phyloP scores from a whole-genome alignment of 1,140 invertebrate genomes.

The Scaptomyza graminum region DNA sequence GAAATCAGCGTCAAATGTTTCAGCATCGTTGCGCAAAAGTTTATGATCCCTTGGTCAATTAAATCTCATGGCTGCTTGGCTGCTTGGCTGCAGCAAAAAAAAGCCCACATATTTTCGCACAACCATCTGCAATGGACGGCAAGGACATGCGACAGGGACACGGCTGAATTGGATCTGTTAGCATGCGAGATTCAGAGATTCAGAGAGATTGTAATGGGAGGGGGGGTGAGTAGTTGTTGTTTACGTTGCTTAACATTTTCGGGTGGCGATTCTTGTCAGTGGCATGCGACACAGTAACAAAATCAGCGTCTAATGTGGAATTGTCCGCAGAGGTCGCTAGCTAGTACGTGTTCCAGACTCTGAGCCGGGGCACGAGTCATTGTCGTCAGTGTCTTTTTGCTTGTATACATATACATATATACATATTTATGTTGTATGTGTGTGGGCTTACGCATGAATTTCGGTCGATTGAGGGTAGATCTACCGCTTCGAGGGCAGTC shows the following conservation, averaged over 20 bases:
- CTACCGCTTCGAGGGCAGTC: conserved; percentile 23
- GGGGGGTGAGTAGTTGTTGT: conserved; percentile 4
- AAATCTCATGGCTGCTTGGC: conserved; percentile 58
- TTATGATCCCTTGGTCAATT: conserved; percentile 78
- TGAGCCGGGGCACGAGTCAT: neutral
- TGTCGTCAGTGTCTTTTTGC: neutral
- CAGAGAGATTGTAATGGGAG: no score
- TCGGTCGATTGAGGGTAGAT: conserved; percentile 29
- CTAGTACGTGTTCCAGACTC: conserved; percentile 25
- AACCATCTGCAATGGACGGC: conserved; percentile 14
- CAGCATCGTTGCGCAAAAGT: conserved; percentile 56
- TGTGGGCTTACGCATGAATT: conserved; percentile 8
- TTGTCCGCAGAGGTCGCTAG: conserved; percentile 24
- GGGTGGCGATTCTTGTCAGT: conserved; percentile 59
- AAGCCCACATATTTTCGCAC: conserved; percentile 34
- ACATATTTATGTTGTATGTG: conserved; percentile 3
- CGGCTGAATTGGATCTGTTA: conserved; percentile 33
- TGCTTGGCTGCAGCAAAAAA: no score
- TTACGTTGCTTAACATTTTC: conserved; percentile 51
- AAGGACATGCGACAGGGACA: conserved; percentile 9
- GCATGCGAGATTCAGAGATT: conserved; percentile 21
- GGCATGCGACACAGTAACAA: conserved; percentile 59
- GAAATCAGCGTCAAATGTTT: conserved; percentile 68
- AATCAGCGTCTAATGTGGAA: conserved; percentile 68
- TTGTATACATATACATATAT: neutral